Evolutionary conservation across 2,888 invertebrate species (phyloP).

Genomic region (Phoenoteleia sp.): DNA sequence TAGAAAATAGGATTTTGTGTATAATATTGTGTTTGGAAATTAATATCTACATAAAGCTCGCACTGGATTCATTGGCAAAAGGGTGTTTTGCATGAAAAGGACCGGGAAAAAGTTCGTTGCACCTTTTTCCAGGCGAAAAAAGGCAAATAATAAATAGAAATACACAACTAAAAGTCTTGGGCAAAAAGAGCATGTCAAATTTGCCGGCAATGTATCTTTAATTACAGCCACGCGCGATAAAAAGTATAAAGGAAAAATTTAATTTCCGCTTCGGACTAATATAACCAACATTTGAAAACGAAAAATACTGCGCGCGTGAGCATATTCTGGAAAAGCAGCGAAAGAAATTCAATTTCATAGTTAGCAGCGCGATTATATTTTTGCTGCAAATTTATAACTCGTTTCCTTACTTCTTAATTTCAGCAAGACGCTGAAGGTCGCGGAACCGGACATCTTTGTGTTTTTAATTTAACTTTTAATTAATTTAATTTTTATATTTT

Average conservation of each 20-base stretch:
- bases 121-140: no score
- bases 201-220: constrained; percentile 47
- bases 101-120: no score
- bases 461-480: constrained; percentile 28
- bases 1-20: no score
- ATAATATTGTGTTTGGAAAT: no score
- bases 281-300: constrained; percentile 52
- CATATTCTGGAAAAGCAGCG: constrained; percentile 21
- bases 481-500: no score
- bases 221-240: constrained; percentile 35
- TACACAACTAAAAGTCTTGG: not conserved
- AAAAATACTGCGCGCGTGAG: constrained; percentile 21
- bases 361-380: constrained; percentile 40
- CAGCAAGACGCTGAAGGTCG: not conserved
- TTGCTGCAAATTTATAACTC: constrained; percentile 7
- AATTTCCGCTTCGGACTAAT: constrained; percentile 58
- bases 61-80: no score
- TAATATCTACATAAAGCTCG: no score
- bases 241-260: constrained; percentile 57
- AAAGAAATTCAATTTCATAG: constrained; percentile 49
- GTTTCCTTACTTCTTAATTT: constrained; percentile 12
- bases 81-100: no score
- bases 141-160: constrained; percentile 13
- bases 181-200: constrained; percentile 38
- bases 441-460: constrained; percentile 4